Base-by-base conservation (phyloP, 2,113 vertebrate genomes). In the Stigmatopora argus region DNA sequence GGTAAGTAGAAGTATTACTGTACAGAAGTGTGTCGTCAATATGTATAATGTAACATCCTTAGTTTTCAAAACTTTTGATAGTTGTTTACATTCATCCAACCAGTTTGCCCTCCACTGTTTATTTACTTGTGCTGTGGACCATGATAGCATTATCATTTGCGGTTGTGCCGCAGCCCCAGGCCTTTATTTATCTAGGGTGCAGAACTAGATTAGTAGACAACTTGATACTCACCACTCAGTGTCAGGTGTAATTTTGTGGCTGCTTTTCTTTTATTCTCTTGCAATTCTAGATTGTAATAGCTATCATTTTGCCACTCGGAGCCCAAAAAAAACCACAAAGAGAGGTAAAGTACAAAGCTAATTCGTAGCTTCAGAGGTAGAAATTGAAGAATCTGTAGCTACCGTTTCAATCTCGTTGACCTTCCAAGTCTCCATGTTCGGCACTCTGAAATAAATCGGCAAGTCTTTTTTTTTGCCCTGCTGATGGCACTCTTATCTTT, bases 391-490 rank as follows among this genome's bases (percentile, higher is more conserved):
- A n/a, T 41, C 57, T 19, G 35, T 10, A 72, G 85, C 85, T 77
- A 79, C 47, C 49, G 47, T 69, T 65, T 83, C 70, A 66, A 78
- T 83, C 79, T 83, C 55, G 69, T 44, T 79, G 84, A 89, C 89
- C 88, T 90, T 89, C 80, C 78, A 34, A 55, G 83, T 75, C 65
- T 80, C 67, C 70, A 52, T 72, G 73, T 74, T 71, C 45, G 74
- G 56, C 21, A 52, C 52, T 61, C 77, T 73, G 66, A 81, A 74
- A 77, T 82, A 66, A 69, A 85, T 64, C 7, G 1, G 51, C 23
- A 72, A 81, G 87, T 88, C 87, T 89, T 89, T 89, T 65, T 71
- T 80, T 77, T 67, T 65, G 74, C 67, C 78, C 76, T 82, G 57
- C 75, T 77, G 69, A 65, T 56, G 48, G 45, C 15, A 68, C 44